phyloP scores from a whole-genome alignment of 2,888 invertebrate genomes.

The Pristionchus maxplancki region DNA sequence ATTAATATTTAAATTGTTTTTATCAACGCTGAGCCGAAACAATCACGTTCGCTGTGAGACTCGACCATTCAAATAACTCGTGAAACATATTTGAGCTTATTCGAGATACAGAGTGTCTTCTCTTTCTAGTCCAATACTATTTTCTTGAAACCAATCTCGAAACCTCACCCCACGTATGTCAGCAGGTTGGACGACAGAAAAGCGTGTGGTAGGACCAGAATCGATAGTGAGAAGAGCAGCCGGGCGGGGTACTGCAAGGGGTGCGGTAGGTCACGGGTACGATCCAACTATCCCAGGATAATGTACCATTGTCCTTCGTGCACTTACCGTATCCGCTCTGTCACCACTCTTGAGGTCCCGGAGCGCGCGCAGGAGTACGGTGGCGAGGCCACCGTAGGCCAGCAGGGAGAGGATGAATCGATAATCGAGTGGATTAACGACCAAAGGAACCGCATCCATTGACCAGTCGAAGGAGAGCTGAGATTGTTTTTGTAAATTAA shows the following conservation, averaged over 20 bases:
- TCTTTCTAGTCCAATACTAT: no score
- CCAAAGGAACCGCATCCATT: constrained; percentile 94
- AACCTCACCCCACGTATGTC: constrained; percentile 89
- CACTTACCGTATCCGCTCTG: background rate
- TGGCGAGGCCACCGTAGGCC: constrained; percentile 83
- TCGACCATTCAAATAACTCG: background rate
- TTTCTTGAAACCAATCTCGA: no score
- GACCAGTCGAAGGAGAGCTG: constrained; percentile 98
- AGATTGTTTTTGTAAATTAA: constrained; percentile 78
- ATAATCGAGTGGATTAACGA: constrained; percentile 86
- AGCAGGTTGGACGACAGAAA: constrained; percentile 95
- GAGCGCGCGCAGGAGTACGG: background rate
- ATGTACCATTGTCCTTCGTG: no score
- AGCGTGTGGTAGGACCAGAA: constrained; percentile 89
- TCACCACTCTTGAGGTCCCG: background rate
- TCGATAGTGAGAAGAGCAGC: constrained; percentile 82
- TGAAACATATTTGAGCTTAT: background rate
- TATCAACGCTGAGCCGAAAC: background rate
- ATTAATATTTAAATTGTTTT: background rate
- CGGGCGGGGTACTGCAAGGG: background rate
- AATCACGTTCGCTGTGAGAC: background rate
- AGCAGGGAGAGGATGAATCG: constrained; percentile 84
- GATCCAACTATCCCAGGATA: no score
- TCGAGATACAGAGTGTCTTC: background rate
- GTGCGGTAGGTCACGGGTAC: background rate